A percentile compares a stretch with the other conserved stretches of the same genome.
phyloP scores from a whole-genome alignment of 2,797 vertebrate genomes.

The Vultur gryphus region DNA sequence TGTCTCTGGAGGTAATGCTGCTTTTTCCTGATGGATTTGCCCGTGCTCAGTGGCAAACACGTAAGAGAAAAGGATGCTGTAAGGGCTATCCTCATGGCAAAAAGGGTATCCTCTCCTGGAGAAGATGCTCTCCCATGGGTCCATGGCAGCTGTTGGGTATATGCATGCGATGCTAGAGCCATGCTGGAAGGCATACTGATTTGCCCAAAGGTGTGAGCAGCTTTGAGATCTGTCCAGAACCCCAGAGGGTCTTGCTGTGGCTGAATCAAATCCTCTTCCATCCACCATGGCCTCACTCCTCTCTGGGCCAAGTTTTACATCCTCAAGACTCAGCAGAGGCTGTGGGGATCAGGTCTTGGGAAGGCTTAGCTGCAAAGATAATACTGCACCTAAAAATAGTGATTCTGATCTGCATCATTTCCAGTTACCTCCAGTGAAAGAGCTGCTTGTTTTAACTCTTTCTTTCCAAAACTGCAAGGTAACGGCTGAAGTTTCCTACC shows the following conservation, averaged over 20 bases:
- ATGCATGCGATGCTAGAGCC: rapidly evolving
- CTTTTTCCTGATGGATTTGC: not conserved
- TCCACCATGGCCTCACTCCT: not conserved
- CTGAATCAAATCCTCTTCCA: not conserved
- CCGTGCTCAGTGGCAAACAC: not conserved
- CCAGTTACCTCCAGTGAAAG: not conserved
- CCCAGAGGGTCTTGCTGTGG: not conserved
- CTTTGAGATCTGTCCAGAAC: not conserved
- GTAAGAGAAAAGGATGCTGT: not conserved
- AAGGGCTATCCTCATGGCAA: not conserved
- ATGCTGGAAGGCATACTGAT: not conserved
- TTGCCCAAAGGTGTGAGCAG: not conserved
- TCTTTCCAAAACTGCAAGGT: not conserved
- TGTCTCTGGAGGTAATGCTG: not conserved
- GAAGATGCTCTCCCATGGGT: not conserved
- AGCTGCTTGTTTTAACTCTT: not conserved
- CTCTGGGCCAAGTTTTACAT: not conserved
- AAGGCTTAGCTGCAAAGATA: not conserved
- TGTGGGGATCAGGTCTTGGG: not conserved
- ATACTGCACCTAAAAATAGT: not conserved
- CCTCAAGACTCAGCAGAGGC: not conserved
- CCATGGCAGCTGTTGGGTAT: not conserved
- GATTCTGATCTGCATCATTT: not conserved
- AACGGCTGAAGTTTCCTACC: not conserved
- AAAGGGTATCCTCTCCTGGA: not conserved